These are phyloP conservation scores for Halocynthia aurantium DNA, from an alignment of 23 tunicate genomes.

Conservation along the genomic window DNA sequence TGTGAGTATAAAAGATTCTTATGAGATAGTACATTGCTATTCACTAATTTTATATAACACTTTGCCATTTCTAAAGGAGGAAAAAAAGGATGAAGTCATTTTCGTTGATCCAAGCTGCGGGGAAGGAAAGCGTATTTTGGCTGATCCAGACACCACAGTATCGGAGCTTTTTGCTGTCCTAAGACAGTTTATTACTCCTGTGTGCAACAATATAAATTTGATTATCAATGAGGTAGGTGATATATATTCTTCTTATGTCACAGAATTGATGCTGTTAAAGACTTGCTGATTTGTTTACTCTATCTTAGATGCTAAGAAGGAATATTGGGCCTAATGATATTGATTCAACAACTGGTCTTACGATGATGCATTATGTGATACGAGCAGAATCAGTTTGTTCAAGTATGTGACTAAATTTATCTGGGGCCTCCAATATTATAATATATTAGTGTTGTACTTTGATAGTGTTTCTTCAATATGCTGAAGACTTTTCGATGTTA, in stretches of 20 bases:
- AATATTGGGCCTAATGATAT: conserved; percentile 54
- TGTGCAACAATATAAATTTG: conserved; percentile 46
- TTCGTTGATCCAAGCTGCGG: conserved; percentile 74
- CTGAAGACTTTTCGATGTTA: too few relatives aligned
- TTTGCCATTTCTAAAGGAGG: conserved; percentile 23
- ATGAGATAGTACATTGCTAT: neutral
- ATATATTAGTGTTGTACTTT: neutral
- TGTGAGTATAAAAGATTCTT: conserved; percentile 29
- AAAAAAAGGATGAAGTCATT: conserved; percentile 62
- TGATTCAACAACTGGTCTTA: conserved; percentile 68
- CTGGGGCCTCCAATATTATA: too few relatives aligned
- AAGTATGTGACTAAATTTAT: conserved; percentile 18
- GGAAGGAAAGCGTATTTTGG: conserved; percentile 68
- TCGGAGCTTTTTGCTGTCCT: conserved; percentile 69
- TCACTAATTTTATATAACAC: neutral
- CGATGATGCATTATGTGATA: conserved; percentile 67
- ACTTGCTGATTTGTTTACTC: neutral
- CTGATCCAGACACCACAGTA: conserved; percentile 36
- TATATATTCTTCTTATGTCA: neutral
- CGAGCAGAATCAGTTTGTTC: conserved; percentile 44
- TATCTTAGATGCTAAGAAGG: neutral
- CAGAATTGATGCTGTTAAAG: neutral
- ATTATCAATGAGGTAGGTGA: conserved; percentile 55
- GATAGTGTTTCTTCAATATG: neutral
- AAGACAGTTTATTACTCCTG: conserved; percentile 73